A percentile compares a stretch with the other conserved stretches of the same genome.
Conservation (phyloP, 2,888 invertebrate genomes). For the Platycnemis pennipes region DNA sequence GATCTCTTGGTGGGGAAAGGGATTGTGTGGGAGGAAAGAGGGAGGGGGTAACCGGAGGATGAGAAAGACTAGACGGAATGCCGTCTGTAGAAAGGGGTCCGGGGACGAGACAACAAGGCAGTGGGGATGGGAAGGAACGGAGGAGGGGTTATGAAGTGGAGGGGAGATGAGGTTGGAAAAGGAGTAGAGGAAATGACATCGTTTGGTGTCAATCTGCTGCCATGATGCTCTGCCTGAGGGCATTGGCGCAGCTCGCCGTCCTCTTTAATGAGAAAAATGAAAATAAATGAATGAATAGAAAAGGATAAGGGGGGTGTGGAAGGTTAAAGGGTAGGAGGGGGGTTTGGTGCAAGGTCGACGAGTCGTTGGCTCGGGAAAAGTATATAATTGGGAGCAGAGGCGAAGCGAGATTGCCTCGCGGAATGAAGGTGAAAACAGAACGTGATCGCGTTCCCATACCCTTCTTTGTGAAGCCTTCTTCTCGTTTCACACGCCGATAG, state of each 20-base stretch:
- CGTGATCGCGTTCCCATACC: neutral
- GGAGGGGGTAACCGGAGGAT: neutral
- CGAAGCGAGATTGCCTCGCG: neutral
- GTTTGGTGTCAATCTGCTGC: slow-evolving; percentile 64
- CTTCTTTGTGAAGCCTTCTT: neutral
- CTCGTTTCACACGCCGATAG: neutral
- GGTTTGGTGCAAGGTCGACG: neutral
- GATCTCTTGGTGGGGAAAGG: slow-evolving; percentile 29
- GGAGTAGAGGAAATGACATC: slow-evolving; percentile 45
- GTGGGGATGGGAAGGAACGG: neutral
- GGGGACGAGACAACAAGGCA: neutral
- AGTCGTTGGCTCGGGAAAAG: neutral
- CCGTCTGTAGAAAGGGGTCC: neutral
- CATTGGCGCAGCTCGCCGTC: slow-evolving; percentile 21
- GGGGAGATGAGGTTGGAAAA: too few relatives aligned
- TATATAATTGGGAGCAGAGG: neutral
- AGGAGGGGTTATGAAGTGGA: neutral
- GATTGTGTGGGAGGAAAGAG: neutral
- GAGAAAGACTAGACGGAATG: neutral
- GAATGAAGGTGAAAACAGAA: neutral
- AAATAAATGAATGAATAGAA: neutral
- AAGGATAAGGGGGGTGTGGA: neutral
- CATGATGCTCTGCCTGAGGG: slow-evolving; percentile 51
- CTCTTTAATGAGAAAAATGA: neutral
- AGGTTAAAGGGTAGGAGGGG: neutral